Evolutionary conservation across 64 coral and sea anemone species (phyloP), one percentile per base, ranked within the genome.

Genomic region (Stichodactyla helianthus): DNA sequence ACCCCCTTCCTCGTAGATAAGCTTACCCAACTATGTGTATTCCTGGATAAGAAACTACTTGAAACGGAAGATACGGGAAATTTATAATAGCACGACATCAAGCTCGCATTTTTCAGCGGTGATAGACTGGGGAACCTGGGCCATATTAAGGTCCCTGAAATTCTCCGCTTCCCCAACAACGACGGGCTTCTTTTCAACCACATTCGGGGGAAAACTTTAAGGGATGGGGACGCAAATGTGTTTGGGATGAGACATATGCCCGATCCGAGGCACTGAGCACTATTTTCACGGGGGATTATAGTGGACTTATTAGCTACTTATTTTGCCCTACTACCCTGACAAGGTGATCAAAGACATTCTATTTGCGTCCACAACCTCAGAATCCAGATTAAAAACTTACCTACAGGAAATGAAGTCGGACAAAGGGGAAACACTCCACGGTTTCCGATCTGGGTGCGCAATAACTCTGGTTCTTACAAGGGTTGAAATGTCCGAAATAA

Each of bases 31-130:
- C 55, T 88, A 3, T 54, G 27, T 8, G 7, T 53, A 22, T 50
- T 79, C 31, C 44, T 88, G 55, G 27, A 81, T 8, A 54, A 58
- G 16, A 59, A 54, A 15, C 26, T 82, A 52, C 22, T 79, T 27
- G 55, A 61, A 25, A 59, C 50, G 11, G 78, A 15, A 11, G 53
- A 54, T 44, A n/a, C 78, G 27, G 57, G 0, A 71, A 71, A 8
- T 88, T 88, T 44, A 26, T 88, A 27, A 52, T 81, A n/a, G 87
- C 77, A 10, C 77, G 87, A 10, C 77, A 88, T 15, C 87, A 88
- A 82, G 87, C 87, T 7, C 80, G 80, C 57, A 35, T 35, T 35
- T 35, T 35, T 35, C 31, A 35, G 31, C 31, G 31, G 31, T 35
- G 31, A 35, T 2, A 59, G 84, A 35, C 84, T 2, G 6, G 84